A percentile compares a stretch with the other conserved stretches of the same genome.
Conservation (phyloP, 2,888 invertebrate genomes). For the Apotomis capreana region DNA sequence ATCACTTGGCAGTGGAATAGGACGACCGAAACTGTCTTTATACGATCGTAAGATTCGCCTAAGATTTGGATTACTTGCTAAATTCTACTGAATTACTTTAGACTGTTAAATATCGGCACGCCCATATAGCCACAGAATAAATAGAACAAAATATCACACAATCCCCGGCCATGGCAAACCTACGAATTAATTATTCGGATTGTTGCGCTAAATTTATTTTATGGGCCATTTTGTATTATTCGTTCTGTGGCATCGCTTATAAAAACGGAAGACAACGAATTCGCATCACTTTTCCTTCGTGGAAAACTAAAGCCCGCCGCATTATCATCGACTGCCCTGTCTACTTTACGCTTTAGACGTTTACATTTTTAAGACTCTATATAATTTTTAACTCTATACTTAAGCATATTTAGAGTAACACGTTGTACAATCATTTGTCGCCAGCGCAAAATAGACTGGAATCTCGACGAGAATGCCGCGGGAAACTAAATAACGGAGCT, state of each 20-base stretch:
- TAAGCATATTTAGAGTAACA: too few species aligned
- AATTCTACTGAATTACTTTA: too few species aligned
- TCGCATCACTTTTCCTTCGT: conserved; percentile 51
- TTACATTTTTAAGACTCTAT: too few species aligned
- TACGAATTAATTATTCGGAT: background rate
- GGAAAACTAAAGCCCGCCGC: conserved; percentile 28
- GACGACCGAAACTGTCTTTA: too few species aligned
- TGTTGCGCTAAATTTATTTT: too few species aligned
- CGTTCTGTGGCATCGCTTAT: conserved; percentile 51
- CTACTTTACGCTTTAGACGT: background rate
- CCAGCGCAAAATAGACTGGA: background rate
- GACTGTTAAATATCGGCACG: too few species aligned
- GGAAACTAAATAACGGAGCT: conserved; percentile 21
- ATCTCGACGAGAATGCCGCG: conserved; percentile 7
- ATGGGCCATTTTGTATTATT: background rate
- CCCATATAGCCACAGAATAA: conserved; percentile 12
- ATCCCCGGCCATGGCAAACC: background rate
- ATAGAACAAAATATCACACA: background rate
- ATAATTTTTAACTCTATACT: too few species aligned
- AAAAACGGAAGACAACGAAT: conserved; percentile 73
- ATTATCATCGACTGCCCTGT: conserved; percentile 42
- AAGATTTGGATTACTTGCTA: too few species aligned
- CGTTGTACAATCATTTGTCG: background rate
- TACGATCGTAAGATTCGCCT: too few species aligned
- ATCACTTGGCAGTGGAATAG: too few species aligned